Evolutionary conservation across 1,140 invertebrate genomes (phyloP).

Genomic region (Rhopalosiphum maidis): DNA sequence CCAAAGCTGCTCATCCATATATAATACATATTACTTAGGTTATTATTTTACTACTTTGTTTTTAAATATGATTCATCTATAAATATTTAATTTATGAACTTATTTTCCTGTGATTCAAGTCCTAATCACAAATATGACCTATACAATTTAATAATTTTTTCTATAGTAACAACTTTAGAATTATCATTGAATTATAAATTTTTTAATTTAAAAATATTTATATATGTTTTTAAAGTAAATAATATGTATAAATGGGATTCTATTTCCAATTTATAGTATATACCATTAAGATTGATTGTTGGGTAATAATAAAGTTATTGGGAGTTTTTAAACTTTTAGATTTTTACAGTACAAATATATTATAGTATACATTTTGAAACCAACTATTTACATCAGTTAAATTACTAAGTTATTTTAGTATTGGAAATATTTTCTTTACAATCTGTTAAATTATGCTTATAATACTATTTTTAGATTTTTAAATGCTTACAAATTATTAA

Average conservation of each 20-base stretch:
- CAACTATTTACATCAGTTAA: too few relatives aligned
- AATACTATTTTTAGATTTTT: background rate
- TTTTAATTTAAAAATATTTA: background rate
- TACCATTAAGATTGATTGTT: too few relatives aligned
- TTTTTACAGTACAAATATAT: background rate
- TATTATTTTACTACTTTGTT: background rate
- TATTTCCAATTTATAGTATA: too few relatives aligned
- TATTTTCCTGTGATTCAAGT: background rate
- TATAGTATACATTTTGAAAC: background rate
- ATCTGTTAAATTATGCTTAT: background rate
- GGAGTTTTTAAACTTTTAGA: background rate
- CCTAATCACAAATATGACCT: background rate
- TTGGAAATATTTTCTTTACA: background rate
- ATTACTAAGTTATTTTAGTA: background rate
- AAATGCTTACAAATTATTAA: background rate
- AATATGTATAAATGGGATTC: too few relatives aligned
- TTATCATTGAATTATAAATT: background rate
- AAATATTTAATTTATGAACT: background rate
- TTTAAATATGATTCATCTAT: background rate
- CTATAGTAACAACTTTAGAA: background rate
- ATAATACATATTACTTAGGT: constrained; percentile 55
- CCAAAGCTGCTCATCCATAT: constrained; percentile 41
- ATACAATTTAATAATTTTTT: background rate
- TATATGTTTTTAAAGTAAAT: background rate
- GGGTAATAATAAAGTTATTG: too few relatives aligned